Percentiles rank a stretch among this genome's conserved stretches.
Evolutionary conservation across 1,140 invertebrate genomes (phyloP).

Genomic region (Drosophila willistoni): DNA sequence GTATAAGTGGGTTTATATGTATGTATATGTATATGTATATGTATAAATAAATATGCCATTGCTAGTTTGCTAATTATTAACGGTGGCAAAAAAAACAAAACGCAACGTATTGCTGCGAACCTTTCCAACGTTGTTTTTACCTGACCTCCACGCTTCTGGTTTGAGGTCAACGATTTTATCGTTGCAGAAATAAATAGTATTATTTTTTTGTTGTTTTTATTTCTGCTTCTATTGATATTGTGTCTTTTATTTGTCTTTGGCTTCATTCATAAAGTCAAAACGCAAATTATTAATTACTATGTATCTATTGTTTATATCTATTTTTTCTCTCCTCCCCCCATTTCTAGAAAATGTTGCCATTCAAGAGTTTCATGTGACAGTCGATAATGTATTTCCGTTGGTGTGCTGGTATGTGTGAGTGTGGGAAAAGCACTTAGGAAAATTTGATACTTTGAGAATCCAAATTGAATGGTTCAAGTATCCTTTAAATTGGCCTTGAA

Average conservation of each 20-base stretch:
- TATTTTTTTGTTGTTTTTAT: not conserved
- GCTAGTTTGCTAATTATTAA: constrained; percentile 42
- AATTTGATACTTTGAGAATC: no score
- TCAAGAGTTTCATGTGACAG: no score
- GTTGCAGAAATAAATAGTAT: constrained; percentile 61
- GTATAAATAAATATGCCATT: constrained; percentile 17
- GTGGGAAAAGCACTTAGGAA: no score
- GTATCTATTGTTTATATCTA: no score
- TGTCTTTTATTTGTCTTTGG: not conserved
- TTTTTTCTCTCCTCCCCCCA: no score
- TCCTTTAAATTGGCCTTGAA: no score
- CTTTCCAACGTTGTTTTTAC: constrained; percentile 35
- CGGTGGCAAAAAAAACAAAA: constrained; percentile 39
- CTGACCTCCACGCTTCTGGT: constrained; percentile 59
- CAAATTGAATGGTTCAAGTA: no score
- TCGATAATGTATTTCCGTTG: no score
- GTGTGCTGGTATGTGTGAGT: no score
- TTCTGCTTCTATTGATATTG: constrained; percentile 6
- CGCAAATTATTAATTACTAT: not conserved
- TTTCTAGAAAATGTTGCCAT: no score
- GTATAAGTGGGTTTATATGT: constrained; percentile 1
- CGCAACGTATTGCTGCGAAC: constrained; percentile 36
- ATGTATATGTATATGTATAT: not conserved
- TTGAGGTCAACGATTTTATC: constrained; percentile 75
- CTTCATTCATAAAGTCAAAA: constrained; percentile 3